Evolutionary conservation across 2,888 invertebrate genomes (phyloP).

Genomic region (Biston stratarius): DNA sequence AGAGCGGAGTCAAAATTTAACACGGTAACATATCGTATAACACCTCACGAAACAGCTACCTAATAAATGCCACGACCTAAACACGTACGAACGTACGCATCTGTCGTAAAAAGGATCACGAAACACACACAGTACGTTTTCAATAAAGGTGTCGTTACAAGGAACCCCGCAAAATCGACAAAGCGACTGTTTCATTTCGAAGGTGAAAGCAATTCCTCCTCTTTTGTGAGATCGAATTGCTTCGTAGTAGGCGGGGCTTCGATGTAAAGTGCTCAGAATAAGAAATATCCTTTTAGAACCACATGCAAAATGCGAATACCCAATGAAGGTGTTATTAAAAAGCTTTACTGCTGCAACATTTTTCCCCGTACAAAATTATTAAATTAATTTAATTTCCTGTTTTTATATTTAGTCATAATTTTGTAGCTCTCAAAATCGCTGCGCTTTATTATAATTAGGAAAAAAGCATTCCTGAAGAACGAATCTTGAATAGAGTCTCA

Average conservation of each 20-base stretch:
- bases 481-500: too few species aligned
- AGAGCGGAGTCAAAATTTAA: slow-evolving; percentile 30
- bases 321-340: slow-evolving; percentile 48
- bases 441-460: too few species aligned
- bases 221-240: slow-evolving; percentile 77
- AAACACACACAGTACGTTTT: slow-evolving; percentile 68
- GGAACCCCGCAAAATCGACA: slow-evolving; percentile 73
- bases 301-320: slow-evolving; percentile 48
- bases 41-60: slow-evolving; percentile 43
- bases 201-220: slow-evolving; percentile 76
- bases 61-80: slow-evolving; percentile 53
- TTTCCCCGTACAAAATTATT: slow-evolving; percentile 1
- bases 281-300: slow-evolving; percentile 59
- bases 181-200: slow-evolving; percentile 78
- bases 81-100: slow-evolving; percentile 57
- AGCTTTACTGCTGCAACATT: slow-evolving; percentile 35
- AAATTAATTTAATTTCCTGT: too few species aligned
- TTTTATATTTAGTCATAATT: too few species aligned
- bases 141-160: slow-evolving; percentile 75
- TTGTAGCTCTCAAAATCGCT: too few species aligned
- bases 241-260: slow-evolving; percentile 72
- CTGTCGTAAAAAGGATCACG: slow-evolving; percentile 62
- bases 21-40: slow-evolving; percentile 32
- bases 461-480: too few species aligned
- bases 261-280: slow-evolving; percentile 65